Conservation (phyloP, 2,113 vertebrate species). For the Istiophorus platypterus region DNA sequence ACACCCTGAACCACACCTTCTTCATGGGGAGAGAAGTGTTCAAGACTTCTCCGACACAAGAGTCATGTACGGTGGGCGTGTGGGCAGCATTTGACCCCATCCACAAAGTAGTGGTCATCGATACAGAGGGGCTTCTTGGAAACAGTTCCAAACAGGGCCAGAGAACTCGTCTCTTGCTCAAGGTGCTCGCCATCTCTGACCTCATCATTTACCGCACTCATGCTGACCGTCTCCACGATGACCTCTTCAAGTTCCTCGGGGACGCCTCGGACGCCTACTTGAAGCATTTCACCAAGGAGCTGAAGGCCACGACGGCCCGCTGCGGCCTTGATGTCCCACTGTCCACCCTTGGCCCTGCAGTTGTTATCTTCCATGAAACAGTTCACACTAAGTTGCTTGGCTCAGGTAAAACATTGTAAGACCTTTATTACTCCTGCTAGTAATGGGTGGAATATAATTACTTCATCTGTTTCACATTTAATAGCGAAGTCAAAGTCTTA, state of each 20-base stretch:
- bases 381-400: slow-evolving; percentile 97
- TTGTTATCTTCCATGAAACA: slow-evolving; percentile 99
- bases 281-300: slow-evolving; percentile 98
- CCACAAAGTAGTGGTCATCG: slow-evolving; percentile 93
- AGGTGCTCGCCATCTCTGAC: slow-evolving; percentile 97
- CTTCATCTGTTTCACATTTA: neutral
- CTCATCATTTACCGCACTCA: slow-evolving; percentile 98
- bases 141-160: slow-evolving; percentile 96
- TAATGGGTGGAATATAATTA: neutral
- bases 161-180: slow-evolving; percentile 95
- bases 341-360: slow-evolving; percentile 95
- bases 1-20: slow-evolving; percentile 98
- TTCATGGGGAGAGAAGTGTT: slow-evolving; percentile 97
- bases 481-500: neutral
- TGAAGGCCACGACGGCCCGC: slow-evolving; percentile 96
- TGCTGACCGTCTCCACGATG: slow-evolving; percentile 97
- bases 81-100: slow-evolving; percentile 97
- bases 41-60: slow-evolving; percentile 96
- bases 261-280: slow-evolving; percentile 98
- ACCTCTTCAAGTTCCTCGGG: slow-evolving; percentile 98
- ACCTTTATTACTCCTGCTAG: neutral
- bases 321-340: slow-evolving; percentile 98
- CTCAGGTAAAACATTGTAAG: slow-evolving; percentile 81
- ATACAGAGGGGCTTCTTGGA: slow-evolving; percentile 97
- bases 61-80: slow-evolving; percentile 98